Conservation (phyloP, 2,113 vertebrate species). For the Bubo scandiacus region DNA sequence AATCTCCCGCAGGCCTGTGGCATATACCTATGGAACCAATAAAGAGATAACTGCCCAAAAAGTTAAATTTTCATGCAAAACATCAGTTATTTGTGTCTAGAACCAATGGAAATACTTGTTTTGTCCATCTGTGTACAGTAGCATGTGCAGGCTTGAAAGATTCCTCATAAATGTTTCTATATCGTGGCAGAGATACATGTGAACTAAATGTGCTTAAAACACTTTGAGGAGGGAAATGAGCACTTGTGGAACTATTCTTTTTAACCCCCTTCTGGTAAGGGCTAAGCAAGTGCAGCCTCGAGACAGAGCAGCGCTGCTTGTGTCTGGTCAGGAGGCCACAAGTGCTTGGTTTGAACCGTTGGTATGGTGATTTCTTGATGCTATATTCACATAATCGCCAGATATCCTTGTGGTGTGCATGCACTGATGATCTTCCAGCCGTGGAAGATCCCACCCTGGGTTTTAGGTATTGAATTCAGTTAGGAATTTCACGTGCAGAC, state of each 20-base stretch:
- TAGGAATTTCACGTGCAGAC: neutral
- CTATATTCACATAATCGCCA: neutral
- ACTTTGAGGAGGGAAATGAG: neutral
- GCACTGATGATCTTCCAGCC: neutral
- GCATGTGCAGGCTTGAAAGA: neutral
- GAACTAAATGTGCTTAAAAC: neutral
- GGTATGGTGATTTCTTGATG: neutral
- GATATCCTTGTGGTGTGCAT: neutral
- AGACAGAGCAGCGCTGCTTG: too few species aligned
- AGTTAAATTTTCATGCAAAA: neutral
- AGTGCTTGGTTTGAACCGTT: neutral
- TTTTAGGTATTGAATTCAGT: neutral
- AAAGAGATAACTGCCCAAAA: neutral
- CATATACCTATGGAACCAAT: neutral
- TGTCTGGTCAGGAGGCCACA: neutral
- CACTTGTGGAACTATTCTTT: neutral
- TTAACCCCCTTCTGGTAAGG: neutral
- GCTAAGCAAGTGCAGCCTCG: neutral
- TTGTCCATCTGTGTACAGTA: neutral
- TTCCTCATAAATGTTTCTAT: neutral
- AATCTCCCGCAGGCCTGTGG: neutral
- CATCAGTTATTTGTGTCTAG: neutral
- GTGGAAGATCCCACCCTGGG: neutral
- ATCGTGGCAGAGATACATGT: neutral
- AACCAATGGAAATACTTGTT: neutral